Base-by-base conservation (phyloP, 2,888 invertebrate species). In the Schrankia costaestrigalis region DNA sequence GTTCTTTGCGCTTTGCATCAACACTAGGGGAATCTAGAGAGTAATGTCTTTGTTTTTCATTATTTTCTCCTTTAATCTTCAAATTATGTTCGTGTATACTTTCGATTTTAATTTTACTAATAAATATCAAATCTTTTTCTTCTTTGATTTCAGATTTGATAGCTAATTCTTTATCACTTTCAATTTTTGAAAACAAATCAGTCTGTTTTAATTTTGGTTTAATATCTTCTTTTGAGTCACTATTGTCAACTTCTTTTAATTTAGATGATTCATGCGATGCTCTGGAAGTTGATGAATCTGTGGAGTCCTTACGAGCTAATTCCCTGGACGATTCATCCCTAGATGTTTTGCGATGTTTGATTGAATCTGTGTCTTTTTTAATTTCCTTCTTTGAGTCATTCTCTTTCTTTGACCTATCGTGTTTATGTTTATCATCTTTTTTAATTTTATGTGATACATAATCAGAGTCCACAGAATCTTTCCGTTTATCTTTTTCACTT, bases 1-100 rank as follows among this genome's bases (percentile, higher is more conserved):
- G 84, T 60, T 92, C 91, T 72, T 91, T 91, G 23, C 90, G 77
- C 70, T 90, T 90, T 14, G 73, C 70, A 37, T 89, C 88, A 31
- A 79, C 46, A 51, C 61, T 76, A 5, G 80, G 79, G 3, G 88
- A 88, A 62, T 89, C 89, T 9, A 89, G 52, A 13, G 88, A 88
- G 60, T 89, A 85, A 55, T 84, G 87, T 46, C 87, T 77, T 58
- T 79, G 86, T 57, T 87, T 88, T 55, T 86, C 88, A 31, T 65
- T 71, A 17, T 59, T 44, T 35, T 81, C 82, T 9, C 56, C 52
- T 63, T 81, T 83, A 35, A 56, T 56, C 64, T 83, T 83, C 18
- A 54, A 43, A 31, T 41, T 46, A 21, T 56, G 46, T 31, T 69
- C 70, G 2, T 39, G 19, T 9, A 35, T n/a, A 30, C 17, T 51